Percentiles rank a stretch among this genome's conserved stretches.
These are phyloP conservation scores for Hypolimnas misippus DNA, from an alignment of 2,888 invertebrate genomes.

Conservation along the genomic window DNA sequence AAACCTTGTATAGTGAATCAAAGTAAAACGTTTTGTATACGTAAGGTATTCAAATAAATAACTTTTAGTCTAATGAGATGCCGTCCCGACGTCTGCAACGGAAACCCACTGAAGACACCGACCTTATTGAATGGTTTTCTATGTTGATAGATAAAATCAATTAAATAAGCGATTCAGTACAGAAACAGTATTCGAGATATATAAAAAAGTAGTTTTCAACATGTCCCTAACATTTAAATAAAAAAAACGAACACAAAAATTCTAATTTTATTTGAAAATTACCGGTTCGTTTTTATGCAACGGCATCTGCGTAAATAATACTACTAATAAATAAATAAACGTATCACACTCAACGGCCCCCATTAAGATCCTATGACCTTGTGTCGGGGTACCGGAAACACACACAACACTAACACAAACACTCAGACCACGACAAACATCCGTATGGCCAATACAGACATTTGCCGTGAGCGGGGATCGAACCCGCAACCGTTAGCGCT, in stretches of 20 bases:
- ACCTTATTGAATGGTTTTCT: constrained; percentile 19
- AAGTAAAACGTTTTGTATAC: constrained; percentile 4
- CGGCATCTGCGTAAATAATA: neutral
- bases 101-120: constrained; percentile 22
- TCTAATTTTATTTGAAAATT: neutral
- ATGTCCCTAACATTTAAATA: too few relatives aligned
- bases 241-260: too few relatives aligned
- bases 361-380: too few relatives aligned
- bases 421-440: too few relatives aligned
- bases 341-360: too few relatives aligned
- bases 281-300: too few relatives aligned
- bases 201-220: too few relatives aligned
- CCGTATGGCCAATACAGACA: too few relatives aligned
- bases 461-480: too few relatives aligned
- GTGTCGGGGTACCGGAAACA: too few relatives aligned
- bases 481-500: too few relatives aligned
- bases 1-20: neutral
- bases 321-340: neutral
- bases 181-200: neutral
- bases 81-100: constrained; percentile 26
- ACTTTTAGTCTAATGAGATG: constrained; percentile 25
- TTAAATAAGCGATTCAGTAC: neutral
- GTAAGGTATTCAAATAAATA: constrained; percentile 25
- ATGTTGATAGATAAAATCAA: constrained; percentile 12
- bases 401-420: too few relatives aligned